These are phyloP conservation scores for Apostichopus leukothele DNA, from an alignment of 53 echinoderm and acorn worm species.

Conservation along the genomic window DNA sequence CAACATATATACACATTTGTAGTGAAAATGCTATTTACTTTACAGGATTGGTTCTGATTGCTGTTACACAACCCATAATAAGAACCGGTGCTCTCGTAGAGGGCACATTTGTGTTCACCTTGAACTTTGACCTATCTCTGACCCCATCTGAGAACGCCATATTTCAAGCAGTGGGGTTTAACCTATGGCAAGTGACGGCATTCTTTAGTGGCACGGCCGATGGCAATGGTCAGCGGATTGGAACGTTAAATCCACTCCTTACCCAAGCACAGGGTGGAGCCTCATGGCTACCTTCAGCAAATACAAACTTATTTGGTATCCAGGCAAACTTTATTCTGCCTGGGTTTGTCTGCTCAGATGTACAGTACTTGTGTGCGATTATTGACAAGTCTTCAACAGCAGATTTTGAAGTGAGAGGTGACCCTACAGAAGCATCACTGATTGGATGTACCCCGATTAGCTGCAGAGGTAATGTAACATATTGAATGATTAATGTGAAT, in stretches of 20 bases:
- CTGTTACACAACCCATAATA: conserved; percentile 36
- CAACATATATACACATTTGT: too few species aligned
- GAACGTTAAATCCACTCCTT: conserved; percentile 23
- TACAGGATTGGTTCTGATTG: conserved; percentile 56
- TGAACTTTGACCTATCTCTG: conserved; percentile 75
- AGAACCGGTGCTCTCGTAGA: conserved; percentile 20
- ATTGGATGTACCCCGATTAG: conserved; percentile 65
- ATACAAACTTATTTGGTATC: conserved; percentile 43
- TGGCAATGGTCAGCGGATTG: conserved; percentile 50
- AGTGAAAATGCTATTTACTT: background rate
- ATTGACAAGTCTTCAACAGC: conserved; percentile 58
- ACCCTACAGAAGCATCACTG: conserved; percentile 59
- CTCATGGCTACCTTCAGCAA: conserved; percentile 66
- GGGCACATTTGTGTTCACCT: conserved; percentile 20
- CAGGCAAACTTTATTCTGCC: conserved; percentile 51
- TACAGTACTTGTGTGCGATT: conserved; percentile 68
- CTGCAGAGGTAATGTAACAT: conserved; percentile 66
- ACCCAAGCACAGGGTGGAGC: conserved; percentile 56
- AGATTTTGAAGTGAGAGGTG: conserved; percentile 63
- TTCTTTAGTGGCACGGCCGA: conserved; percentile 56
- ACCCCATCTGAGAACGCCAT: conserved; percentile 39
- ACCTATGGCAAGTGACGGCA: conserved; percentile 69
- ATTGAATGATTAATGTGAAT: too few species aligned
- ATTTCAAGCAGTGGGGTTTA: conserved; percentile 58
- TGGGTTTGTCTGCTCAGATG: conserved; percentile 54